Evolutionary conservation across 2,888 invertebrate species (phyloP), one percentile per base, ranked within the genome.

Genomic region (Hyppa rectilinea): DNA sequence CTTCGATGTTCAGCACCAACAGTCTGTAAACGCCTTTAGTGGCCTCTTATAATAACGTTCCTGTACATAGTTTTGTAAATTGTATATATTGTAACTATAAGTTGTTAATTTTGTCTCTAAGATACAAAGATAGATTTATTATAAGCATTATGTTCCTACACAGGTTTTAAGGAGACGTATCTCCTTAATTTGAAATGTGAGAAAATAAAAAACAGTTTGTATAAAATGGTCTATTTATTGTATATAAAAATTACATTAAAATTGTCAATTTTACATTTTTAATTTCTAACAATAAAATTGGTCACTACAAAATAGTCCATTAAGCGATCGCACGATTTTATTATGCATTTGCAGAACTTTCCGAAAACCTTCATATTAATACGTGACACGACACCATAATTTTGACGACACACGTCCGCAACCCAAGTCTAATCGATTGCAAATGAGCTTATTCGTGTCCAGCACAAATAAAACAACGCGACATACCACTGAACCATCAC

Each of bases 161-260:
- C 58, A 76, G 78, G 72, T 81, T 87, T 86, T 89, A 83, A 83
- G 80, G 82, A 85, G 82, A 81, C 64, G 82, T 75, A 75, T 77
- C 73, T 80, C 76, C 71, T 76, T 78, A 71, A 78, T 85, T 85
- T 86, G 86, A 86, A 89, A 87, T 87, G 87, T 85, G 86, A 89
- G 81, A 86, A 86, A 88, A 90, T 87, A 87, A 88, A 92, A 94
- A 91, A 87, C 84, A 84, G 89, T 94, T 94, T 94, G 92, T 95
- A 96, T 93, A 96, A 95, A 96, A 95, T 91, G 91, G 92, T 95
- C 95, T 95, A 96, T 96, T 96, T 95, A 95, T 95, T 96, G 95
- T 96, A 95, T 95, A 96, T 95, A 96, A 96, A 95, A 95, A 94
- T 95, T 95, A 95, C 96, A 95, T 95, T 95, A 94, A 95, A 95